These are phyloP conservation scores for Tribolium freemani DNA, from an alignment of 2,888 invertebrate genomes.

Conservation along the genomic window DNA sequence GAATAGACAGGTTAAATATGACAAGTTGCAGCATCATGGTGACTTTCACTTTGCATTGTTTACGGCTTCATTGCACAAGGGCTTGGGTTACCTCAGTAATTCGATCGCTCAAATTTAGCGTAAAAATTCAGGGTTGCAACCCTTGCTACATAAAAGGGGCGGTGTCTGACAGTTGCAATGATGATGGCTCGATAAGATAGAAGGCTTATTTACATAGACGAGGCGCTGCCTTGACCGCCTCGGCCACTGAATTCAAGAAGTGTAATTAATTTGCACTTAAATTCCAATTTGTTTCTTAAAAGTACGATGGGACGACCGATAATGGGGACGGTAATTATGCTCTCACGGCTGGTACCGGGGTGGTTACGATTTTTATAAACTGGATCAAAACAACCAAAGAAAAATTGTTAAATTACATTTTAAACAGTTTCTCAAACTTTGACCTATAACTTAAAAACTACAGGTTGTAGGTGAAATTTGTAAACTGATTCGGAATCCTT, in stretches of 20 bases:
- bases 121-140: not conserved
- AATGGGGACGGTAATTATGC: not conserved
- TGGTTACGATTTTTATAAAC: not conserved
- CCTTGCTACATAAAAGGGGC: conserved; percentile 58
- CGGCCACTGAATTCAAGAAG: conserved; percentile 13
- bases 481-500: not conserved
- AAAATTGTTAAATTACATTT: too few relatives aligned
- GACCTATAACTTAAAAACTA: not conserved
- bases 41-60: conserved; percentile 36
- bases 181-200: conserved; percentile 50
- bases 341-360: not conserved
- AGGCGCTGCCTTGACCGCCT: not conserved
- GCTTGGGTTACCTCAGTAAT: not conserved
- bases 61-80: not conserved
- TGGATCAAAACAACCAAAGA: too few relatives aligned
- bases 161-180: conserved; percentile 55
- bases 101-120: not conserved
- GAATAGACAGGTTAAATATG: conserved; percentile 53
- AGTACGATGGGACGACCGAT: not conserved
- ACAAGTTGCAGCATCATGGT: conserved; percentile 54
- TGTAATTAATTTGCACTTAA: conserved; percentile 46
- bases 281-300: conserved; percentile 42
- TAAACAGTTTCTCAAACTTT: not conserved
- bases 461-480: not conserved
- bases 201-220: conserved; percentile 47